Evolutionary conservation across 2,888 invertebrate species (phyloP).

Genomic region (Chrysodeixis includens): DNA sequence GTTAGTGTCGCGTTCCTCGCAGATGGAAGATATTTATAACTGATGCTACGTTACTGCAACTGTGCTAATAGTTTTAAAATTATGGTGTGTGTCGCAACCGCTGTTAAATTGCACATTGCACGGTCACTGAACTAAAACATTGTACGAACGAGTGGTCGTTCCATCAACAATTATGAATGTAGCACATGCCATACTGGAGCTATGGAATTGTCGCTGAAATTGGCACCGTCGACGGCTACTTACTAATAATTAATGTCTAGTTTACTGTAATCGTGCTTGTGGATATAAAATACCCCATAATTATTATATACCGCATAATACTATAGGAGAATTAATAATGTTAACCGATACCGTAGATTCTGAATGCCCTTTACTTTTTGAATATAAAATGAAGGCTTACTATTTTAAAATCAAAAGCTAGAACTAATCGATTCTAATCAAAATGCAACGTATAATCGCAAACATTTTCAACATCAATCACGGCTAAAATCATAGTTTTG

Average conservation of each 20-base stretch:
- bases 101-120: conserved; percentile 75
- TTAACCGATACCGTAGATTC: not conserved
- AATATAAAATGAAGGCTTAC: not conserved
- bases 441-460: conserved; percentile 1
- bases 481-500: conserved; percentile 14
- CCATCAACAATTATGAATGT: conserved; percentile 68
- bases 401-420: not conserved
- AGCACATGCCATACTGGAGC: conserved; percentile 65
- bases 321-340: not conserved
- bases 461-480: not conserved
- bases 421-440: not conserved
- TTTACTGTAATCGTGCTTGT: conserved; percentile 24
- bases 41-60: conserved; percentile 34
- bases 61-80: conserved; percentile 56
- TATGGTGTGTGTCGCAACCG: conserved; percentile 59
- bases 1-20: conserved; percentile 5
- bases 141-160: conserved; percentile 53
- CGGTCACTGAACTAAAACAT: conserved; percentile 79
- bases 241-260: conserved; percentile 61
- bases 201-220: conserved; percentile 67
- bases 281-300: conserved; percentile 20
- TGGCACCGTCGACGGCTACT: conserved; percentile 61
- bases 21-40: conserved; percentile 27
- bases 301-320: conserved; percentile 9
- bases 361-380: not conserved